phyloP scores from a whole-genome alignment of 1,140 invertebrate genomes.

The Araneus ventricosus region DNA sequence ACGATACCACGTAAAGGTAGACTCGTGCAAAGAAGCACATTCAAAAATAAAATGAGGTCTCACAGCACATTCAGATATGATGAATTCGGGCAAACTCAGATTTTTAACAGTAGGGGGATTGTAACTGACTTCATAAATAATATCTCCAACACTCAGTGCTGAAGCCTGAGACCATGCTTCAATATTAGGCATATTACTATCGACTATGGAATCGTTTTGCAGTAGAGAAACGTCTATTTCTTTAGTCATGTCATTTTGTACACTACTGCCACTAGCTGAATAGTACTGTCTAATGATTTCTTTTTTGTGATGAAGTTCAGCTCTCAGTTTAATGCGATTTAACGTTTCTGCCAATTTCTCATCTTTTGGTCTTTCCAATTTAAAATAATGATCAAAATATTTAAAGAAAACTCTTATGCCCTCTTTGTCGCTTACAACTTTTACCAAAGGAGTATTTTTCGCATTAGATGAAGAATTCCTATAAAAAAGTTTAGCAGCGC shows the following conservation, averaged over 20 bases:
- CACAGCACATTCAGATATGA: constrained; percentile 88
- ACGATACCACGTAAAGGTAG: constrained; percentile 86
- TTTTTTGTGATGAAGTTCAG: constrained; percentile 29
- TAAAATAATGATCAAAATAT: not conserved
- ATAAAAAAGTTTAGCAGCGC: not conserved
- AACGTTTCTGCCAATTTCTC: not conserved
- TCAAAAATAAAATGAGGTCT: constrained; percentile 88
- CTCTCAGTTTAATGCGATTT: constrained; percentile 32
- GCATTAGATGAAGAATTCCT: not conserved
- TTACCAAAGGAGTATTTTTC: not conserved
- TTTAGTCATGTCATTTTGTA: not conserved
- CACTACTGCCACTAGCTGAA: not conserved
- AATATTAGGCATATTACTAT: constrained; percentile 34
- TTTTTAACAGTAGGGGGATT: constrained; percentile 88
- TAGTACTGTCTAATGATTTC: constrained; percentile 49
- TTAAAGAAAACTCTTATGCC: constrained; percentile 1
- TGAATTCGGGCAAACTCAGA: constrained; percentile 85
- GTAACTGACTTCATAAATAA: constrained; percentile 84
- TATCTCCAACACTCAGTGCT: constrained; percentile 80
- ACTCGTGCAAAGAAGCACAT: constrained; percentile 83
- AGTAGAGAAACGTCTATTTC: constrained; percentile 40
- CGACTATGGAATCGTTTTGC: constrained; percentile 2
- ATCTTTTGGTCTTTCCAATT: constrained; percentile 22
- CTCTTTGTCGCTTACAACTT: constrained; percentile 21
- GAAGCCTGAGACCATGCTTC: constrained; percentile 60